Evolutionary conservation across 2,113 vertebrate genomes (phyloP), one percentile per base, ranked within the genome.

Genomic region (Forbesichthys papilliferus): DNA sequence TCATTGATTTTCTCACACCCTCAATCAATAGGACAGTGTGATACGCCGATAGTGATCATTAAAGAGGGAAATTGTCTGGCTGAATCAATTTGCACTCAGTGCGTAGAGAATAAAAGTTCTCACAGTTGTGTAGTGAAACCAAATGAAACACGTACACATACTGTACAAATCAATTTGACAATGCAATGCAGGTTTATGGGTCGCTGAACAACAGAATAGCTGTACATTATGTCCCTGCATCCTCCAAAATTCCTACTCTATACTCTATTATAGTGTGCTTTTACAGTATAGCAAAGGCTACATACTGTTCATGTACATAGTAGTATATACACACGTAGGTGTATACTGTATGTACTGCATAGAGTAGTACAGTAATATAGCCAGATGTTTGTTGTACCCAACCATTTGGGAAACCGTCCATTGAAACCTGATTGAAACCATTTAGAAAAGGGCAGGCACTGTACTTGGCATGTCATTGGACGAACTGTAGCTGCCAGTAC

Each of bases 231-330:
- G 64, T 75, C 61, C 60, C 18, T 16, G 69, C 9, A 7, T 73
- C 64, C 78, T 70, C 12, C 49, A 64, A 68, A 42, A 76, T 48
- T 5, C 36, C 12, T 74, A 52, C 70, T 69, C 48, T 63, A 74
- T n/a, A n/a, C 55, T 59, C 46, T 69, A 77, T 79, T 75, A 69
- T 46, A 48, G 62, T 66, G 75, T 61, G 72, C 72, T 52, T 81
- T 74, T 69, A 78, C 70, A 27, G 27, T 27, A 27, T 27, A 27
- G 27, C 27, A 27, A 27, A 27, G 27, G 27, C 27, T 27, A 27
- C 27, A 27, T 27, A 27, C 27, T 27, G 27, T 27, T 27, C 27
- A 27, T 27, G 27, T 27, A 27, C 27, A 27, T 3, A 27, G 27
- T 27, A 27, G 27, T 27, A 27, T 2, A 27, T 27, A 3, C 27